These are phyloP conservation scores for Podotricha telesiphe DNA, from an alignment of 2,888 invertebrate species.

Conservation along the genomic window DNA sequence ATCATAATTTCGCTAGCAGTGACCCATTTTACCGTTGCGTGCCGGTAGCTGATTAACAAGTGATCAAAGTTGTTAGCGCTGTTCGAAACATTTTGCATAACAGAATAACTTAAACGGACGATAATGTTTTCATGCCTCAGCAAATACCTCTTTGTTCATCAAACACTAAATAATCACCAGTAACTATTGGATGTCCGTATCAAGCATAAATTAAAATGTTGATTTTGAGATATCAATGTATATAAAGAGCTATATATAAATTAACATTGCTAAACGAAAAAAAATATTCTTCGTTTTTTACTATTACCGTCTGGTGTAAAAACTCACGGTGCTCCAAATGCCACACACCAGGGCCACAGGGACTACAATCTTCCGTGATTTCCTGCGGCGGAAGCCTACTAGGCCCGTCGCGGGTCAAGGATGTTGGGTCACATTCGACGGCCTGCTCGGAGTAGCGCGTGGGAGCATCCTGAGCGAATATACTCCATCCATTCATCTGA, in stretches of 20 bases:
- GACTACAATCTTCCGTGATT: no score
- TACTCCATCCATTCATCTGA: no score
- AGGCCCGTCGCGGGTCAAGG: no score
- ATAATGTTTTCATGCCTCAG: slow-evolving; percentile 12
- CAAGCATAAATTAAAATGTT: not conserved
- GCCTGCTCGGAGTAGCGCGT: no score
- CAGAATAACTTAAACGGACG: slow-evolving; percentile 1
- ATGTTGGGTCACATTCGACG: no score
- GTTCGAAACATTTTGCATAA: slow-evolving; percentile 1
- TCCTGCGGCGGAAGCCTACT: no score
- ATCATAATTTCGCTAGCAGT: not conserved
- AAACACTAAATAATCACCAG: not conserved
- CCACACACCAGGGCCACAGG: no score
- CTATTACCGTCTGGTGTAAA: no score
- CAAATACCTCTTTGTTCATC: not conserved
- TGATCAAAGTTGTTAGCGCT: not conserved
- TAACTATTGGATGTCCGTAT: slow-evolving; percentile 7
- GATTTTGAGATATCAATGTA: not conserved
- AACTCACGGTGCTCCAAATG: no score
- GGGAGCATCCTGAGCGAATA: no score
- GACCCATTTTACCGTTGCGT: slow-evolving; percentile 1
- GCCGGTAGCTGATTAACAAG: not conserved
- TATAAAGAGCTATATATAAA: not conserved
- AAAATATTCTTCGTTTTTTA: no score
- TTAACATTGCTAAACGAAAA: no score